Conservation (phyloP, 2,888 invertebrate genomes). For the Caenorhabditis sp. region DNA sequence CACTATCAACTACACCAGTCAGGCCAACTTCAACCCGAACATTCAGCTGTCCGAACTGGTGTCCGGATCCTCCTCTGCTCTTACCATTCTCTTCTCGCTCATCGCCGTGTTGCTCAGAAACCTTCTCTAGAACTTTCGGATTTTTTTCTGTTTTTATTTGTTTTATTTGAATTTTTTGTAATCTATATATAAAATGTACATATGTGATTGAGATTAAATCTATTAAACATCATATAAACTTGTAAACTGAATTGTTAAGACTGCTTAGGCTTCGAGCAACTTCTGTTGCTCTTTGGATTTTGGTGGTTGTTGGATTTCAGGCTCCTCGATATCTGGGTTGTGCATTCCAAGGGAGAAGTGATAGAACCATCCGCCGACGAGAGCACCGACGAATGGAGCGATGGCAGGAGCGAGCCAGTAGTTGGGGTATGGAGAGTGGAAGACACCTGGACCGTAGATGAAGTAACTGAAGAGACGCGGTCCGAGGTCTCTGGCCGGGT, state of each 20-base stretch:
- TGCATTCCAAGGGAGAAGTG: constrained; percentile 71
- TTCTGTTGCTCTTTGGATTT: constrained; percentile 44
- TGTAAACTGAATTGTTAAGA: too few relatives aligned
- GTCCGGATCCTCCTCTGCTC: constrained; percentile 2
- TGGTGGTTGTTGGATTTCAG: constrained; percentile 26
- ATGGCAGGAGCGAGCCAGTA: constrained; percentile 72
- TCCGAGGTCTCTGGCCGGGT: constrained; percentile 78
- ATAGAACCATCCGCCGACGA: constrained; percentile 72
- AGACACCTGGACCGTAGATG: constrained; percentile 77
- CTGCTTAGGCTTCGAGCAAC: constrained; percentile 53
- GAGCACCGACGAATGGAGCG: constrained; percentile 71
- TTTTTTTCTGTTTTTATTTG: too few relatives aligned
- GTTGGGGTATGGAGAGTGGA: constrained; percentile 67
- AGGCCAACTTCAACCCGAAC: constrained; percentile 55
- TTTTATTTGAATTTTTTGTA: too few relatives aligned
- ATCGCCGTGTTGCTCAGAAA: constrained; percentile 20
- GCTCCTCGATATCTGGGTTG: constrained; percentile 60
- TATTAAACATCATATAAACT: background rate
- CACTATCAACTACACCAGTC: constrained; percentile 46
- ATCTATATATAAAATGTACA: constrained; percentile 58
- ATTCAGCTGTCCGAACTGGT: constrained; percentile 51
- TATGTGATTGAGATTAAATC: constrained; percentile 1
- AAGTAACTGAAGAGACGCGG: constrained; percentile 78
- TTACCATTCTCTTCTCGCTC: constrained; percentile 15
- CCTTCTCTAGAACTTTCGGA: too few relatives aligned